Conservation (phyloP, 2,888 invertebrate genomes). For the Phyllotreta cruciferae region DNA sequence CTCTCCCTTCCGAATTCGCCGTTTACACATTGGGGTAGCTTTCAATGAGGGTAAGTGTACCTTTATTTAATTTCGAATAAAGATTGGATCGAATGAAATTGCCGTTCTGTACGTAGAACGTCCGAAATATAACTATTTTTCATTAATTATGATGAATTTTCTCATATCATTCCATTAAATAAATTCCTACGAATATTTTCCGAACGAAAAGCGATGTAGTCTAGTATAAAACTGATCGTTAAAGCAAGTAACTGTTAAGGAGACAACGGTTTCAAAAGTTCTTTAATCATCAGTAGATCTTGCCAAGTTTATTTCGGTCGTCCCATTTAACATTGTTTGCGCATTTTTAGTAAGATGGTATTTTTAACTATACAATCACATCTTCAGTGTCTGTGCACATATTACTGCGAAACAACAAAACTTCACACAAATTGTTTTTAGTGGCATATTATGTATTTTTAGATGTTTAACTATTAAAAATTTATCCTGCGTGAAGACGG, state of each 20-base stretch:
- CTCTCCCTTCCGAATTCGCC: slow-evolving; percentile 23
- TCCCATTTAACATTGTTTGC: slow-evolving; percentile 56
- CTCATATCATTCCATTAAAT: too few relatives aligned
- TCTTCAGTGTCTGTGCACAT: slow-evolving; percentile 25
- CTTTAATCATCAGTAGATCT: slow-evolving; percentile 36
- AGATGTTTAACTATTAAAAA: too few relatives aligned
- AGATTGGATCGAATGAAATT: neutral
- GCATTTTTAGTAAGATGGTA: slow-evolving; percentile 55
- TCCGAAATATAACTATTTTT: too few relatives aligned
- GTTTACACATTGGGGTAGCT: slow-evolving; percentile 26
- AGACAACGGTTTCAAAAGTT: slow-evolving; percentile 22
- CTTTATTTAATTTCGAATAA: slow-evolving; percentile 27
- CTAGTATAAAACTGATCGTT: too few relatives aligned
- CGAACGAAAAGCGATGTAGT: too few relatives aligned
- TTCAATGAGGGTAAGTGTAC: slow-evolving; percentile 22
- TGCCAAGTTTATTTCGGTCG: slow-evolving; percentile 58
- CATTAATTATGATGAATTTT: too few relatives aligned
- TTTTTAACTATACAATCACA: slow-evolving; percentile 50
- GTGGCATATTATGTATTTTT: too few relatives aligned
- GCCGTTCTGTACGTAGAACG: too few relatives aligned
- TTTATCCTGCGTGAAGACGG: too few relatives aligned
- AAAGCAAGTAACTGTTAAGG: slow-evolving; percentile 11
- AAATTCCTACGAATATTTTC: too few relatives aligned
- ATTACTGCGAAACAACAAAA: slow-evolving; percentile 11
- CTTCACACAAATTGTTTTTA: slow-evolving; percentile 7